These are phyloP conservation scores for Anabacerthia variegaticeps DNA, from an alignment of 2,797 vertebrate genomes.

Conservation along the genomic window DNA sequence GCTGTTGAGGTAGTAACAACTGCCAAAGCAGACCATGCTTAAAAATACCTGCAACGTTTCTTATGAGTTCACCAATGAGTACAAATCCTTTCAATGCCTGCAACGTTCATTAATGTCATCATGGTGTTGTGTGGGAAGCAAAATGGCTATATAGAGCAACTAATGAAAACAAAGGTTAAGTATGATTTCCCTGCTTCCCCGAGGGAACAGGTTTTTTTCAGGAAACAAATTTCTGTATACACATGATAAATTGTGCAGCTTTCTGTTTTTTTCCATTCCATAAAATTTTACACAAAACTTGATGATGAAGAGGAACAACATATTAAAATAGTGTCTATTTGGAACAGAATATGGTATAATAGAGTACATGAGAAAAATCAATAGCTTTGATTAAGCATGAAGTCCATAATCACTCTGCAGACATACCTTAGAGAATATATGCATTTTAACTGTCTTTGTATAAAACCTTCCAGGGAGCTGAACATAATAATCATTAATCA, in stretches of 20 bases:
- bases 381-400: constrained; percentile 49
- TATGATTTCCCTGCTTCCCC: background rate
- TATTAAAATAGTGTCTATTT: background rate
- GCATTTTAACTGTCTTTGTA: constrained; percentile 54
- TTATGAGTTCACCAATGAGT: background rate
- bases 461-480: constrained; percentile 37
- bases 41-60: background rate
- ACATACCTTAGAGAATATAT: constrained; percentile 48
- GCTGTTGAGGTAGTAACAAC: background rate
- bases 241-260: background rate
- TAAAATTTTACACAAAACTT: constrained; percentile 14
- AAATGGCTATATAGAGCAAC: background rate
- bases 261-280: background rate
- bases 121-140: background rate
- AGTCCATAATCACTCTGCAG: constrained; percentile 51
- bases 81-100: background rate
- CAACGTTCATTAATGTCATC: background rate
- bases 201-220: background rate
- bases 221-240: background rate
- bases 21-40: background rate
- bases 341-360: background rate
- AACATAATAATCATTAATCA: constrained; percentile 65
- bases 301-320: background rate
- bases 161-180: constrained; percentile 27
- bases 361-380: constrained; percentile 56